Evolutionary conservation across 2,888 invertebrate species (phyloP), one percentile per base, ranked within the genome.

Genomic region (Hymenopus coronatus): DNA sequence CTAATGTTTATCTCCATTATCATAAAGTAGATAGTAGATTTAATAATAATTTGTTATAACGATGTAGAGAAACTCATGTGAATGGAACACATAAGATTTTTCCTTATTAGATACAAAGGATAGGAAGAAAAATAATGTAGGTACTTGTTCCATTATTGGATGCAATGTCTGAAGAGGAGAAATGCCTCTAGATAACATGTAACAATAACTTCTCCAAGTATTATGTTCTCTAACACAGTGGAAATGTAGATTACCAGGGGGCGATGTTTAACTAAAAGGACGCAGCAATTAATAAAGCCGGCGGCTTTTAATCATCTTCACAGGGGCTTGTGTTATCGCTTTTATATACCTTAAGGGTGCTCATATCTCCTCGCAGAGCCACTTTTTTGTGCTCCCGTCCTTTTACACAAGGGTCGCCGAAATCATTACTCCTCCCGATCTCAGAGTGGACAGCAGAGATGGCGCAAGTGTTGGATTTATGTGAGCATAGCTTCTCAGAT

Each of bases 151-250:
- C 54, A 70, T 20, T 70, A 25, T 70, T 70, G 54, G 25, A 70
- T 25, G 20, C 14, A 70, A 25, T 70, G 54, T 70, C 54, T 70
- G 6, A 25, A 85, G 25, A 86, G 54, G 30, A 27, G 87, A 82
- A 87, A 87, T 82, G 87, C 27, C 82, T 27, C 54, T 82, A 87
- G 87, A 87, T 87, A 87, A 87, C 87, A 87, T 87, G 27, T 82
- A 87, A 87, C 87, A 87, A 82, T 87, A 82, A 87, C 82, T 87
- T 87, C 87, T 87, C 87, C 87, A 82, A 87, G 87, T 87, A 87
- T 87, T 87, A 87, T 87, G 87, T 87, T 87, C 82, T 87, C 87
- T 70, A 87, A 87, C 87, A 87, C 87, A 87, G 87, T 87, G 87
- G 87, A 87, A 87, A 87, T 87, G 87, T n/a, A 87, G 87, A 87